Evolutionary conservation across 2,888 invertebrate species (phyloP).

Genomic region (Dicyrtoma fusca): DNA sequence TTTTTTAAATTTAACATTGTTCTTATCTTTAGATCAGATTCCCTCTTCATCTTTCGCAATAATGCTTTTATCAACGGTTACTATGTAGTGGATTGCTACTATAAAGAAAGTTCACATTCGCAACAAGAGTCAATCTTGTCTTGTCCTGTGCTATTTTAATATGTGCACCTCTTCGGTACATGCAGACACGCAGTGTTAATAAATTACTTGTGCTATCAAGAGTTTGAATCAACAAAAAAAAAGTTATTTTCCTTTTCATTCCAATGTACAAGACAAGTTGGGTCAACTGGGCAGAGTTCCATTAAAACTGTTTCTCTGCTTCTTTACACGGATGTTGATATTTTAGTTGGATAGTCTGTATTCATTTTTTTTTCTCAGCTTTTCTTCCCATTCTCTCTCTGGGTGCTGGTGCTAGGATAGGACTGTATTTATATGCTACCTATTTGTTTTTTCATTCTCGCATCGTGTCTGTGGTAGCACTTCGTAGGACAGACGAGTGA

Average conservation of each 20-base stretch:
- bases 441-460: not conserved
- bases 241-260: not conserved
- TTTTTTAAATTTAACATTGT: no score
- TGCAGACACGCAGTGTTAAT: not conserved
- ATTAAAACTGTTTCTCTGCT: not conserved
- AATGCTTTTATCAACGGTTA: no score
- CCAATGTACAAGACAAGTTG: not conserved
- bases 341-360: not conserved
- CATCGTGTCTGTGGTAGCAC: not conserved
- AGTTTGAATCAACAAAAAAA: no score
- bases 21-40: no score
- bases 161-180: no score
- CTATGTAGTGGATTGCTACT: no score
- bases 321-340: slow-evolving; percentile 6
- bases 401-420: not conserved
- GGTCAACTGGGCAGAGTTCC: slow-evolving; percentile 18
- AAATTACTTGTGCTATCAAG: not conserved
- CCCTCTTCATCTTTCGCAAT: no score
- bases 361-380: not conserved
- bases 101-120: no score
- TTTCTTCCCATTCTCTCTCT: not conserved
- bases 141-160: no score
- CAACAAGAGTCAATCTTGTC: no score
- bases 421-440: not conserved
- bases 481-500: no score